These are phyloP conservation scores for Melieria crassipennis DNA, from an alignment of 2,888 invertebrate species.

Conservation along the genomic window DNA sequence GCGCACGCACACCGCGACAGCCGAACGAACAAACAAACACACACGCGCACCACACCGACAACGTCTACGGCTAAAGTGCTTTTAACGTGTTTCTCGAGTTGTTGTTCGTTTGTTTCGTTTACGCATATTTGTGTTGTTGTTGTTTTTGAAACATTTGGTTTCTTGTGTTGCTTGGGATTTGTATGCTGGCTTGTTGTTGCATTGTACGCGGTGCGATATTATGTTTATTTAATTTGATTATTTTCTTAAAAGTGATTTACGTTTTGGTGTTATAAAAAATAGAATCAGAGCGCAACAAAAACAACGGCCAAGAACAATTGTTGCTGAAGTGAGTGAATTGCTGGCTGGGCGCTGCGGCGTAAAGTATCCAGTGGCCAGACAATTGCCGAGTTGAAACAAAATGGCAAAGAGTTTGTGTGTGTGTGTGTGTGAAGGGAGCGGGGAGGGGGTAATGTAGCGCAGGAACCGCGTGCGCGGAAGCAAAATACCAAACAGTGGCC, in stretches of 20 bases:
- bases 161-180: background rate
- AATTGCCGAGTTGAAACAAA: no score
- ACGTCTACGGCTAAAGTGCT: background rate
- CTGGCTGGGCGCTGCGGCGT: no score
- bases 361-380: no score
- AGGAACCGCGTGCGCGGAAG: no score
- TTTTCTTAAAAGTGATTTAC: constrained; percentile 18
- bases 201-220: background rate
- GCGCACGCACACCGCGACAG: constrained; percentile 20
- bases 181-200: background rate
- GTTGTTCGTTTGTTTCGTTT: background rate
- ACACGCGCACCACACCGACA: constrained; percentile 10
- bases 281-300: no score
- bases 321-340: no score
- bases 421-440: no score
- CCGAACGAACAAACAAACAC: constrained; percentile 13
- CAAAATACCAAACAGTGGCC: no score
- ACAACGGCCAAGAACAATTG: no score
- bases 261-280: background rate
- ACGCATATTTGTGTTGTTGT: background rate
- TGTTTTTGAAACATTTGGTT: background rate
- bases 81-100: no score
- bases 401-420: no score
- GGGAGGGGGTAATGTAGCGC: no score
- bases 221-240: constrained; percentile 23